Conservation (phyloP, 2,113 vertebrate species). For the Dasyurus viverrinus region DNA sequence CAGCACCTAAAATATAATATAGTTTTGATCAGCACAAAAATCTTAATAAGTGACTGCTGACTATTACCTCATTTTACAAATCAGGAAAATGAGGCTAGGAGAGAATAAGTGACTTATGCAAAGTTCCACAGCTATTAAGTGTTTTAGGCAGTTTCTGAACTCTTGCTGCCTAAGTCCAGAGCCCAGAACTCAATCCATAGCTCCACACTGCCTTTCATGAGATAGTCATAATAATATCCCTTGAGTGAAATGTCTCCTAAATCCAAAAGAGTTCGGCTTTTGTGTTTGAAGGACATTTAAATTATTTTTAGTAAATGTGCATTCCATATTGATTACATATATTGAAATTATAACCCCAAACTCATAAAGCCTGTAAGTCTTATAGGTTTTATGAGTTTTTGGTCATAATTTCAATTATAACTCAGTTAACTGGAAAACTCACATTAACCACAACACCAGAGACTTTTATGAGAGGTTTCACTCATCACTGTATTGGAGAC, state of each 20-base stretch:
- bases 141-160: background rate
- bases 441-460: background rate
- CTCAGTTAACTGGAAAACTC: background rate
- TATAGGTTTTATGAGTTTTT: background rate
- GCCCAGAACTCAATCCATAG: background rate
- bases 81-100: background rate
- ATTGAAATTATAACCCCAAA: background rate
- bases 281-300: background rate
- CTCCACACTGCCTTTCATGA: no score
- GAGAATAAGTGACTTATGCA: no score
- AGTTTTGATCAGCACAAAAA: background rate
- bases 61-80: background rate
- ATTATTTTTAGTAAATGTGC: background rate
- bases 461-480: background rate
- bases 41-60: background rate
- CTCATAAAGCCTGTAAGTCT: background rate
- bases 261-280: background rate
- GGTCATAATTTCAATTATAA: background rate
- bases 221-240: background rate
- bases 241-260: background rate
- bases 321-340: background rate
- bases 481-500: background rate
- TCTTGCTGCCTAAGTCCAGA: background rate
- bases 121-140: background rate
- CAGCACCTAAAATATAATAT: background rate